Percentiles rank a stretch among this genome's conserved stretches.
Conservation (phyloP, 2,888 invertebrate genomes). For the Scaptodrosophila latifasciaeformis region DNA sequence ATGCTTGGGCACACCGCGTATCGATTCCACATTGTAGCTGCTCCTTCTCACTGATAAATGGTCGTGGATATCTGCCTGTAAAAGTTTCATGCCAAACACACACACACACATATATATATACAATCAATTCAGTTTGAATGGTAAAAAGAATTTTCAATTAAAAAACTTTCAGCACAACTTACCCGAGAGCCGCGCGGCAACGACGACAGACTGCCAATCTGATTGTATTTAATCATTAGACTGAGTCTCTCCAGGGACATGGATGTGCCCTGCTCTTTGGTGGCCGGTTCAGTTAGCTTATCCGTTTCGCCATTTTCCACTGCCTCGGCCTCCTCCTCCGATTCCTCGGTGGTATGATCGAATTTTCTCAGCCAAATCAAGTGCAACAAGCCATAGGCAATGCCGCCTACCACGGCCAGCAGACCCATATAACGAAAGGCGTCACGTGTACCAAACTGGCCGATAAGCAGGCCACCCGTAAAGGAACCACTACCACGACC, state of each 20-base stretch:
- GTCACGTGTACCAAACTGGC: constrained; percentile 84
- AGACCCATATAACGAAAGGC: constrained; percentile 88
- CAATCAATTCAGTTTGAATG: too few relatives aligned
- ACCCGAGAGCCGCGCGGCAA: constrained; percentile 81
- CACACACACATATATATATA: background rate
- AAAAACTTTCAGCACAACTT: constrained; percentile 55
- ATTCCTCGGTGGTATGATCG: constrained; percentile 74
- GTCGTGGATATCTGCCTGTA: constrained; percentile 75
- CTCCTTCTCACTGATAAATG: constrained; percentile 74
- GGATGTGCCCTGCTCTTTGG: constrained; percentile 82
- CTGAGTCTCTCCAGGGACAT: constrained; percentile 84
- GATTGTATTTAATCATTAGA: constrained; percentile 85
- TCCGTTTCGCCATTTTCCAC: constrained; percentile 79
- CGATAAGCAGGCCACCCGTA: constrained; percentile 85
- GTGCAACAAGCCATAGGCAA: constrained; percentile 82
- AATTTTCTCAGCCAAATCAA: constrained; percentile 83
- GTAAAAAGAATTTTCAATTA: background rate
- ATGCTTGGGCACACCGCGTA: constrained; percentile 65
- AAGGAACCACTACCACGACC: constrained; percentile 89
- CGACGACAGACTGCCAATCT: constrained; percentile 84
- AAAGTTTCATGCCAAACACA: background rate
- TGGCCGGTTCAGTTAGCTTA: constrained; percentile 80
- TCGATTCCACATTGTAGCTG: constrained; percentile 75
- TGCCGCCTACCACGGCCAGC: constrained; percentile 82
- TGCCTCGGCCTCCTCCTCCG: constrained; percentile 72